These are phyloP conservation scores for Drosophila barbarae DNA, from an alignment of 2,888 invertebrate genomes.

Conservation along the genomic window DNA sequence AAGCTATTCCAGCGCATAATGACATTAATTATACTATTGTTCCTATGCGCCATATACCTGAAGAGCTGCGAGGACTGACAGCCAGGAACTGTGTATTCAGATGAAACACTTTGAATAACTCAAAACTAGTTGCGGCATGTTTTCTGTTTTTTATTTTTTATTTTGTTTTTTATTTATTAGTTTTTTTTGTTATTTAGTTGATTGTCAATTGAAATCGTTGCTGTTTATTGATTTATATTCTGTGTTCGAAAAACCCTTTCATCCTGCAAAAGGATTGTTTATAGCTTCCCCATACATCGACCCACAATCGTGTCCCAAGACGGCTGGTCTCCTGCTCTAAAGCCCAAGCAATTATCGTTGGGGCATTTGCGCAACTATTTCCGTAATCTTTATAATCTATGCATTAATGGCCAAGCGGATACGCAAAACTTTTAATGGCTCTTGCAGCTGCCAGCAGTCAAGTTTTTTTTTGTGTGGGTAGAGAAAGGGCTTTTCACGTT, in stretches of 20 bases:
- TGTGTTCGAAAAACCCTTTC: background rate
- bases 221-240: background rate
- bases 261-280: background rate
- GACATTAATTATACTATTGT: slow-evolving; percentile 13
- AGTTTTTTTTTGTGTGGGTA: slow-evolving; percentile 28
- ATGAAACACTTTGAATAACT: background rate
- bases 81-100: background rate
- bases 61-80: background rate
- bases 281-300: slow-evolving; percentile 20
- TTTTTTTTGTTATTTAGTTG: slow-evolving; percentile 1
- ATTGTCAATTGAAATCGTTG: slow-evolving; percentile 4
- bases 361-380: slow-evolving; percentile 69
- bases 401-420: slow-evolving; percentile 51
- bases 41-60: background rate
- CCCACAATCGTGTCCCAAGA: background rate
- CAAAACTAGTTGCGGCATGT: background rate
- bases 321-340: slow-evolving; percentile 9
- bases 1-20: slow-evolving; percentile 16
- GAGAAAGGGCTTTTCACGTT: slow-evolving; percentile 30
- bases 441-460: slow-evolving; percentile 63
- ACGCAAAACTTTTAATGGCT: slow-evolving; percentile 66
- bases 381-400: slow-evolving; percentile 64
- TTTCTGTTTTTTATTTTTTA: background rate
- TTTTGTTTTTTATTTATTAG: background rate
- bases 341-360: slow-evolving; percentile 59